Base-by-base conservation (phyloP, 2,888 invertebrate genomes). In the Argyresthia albistria region DNA sequence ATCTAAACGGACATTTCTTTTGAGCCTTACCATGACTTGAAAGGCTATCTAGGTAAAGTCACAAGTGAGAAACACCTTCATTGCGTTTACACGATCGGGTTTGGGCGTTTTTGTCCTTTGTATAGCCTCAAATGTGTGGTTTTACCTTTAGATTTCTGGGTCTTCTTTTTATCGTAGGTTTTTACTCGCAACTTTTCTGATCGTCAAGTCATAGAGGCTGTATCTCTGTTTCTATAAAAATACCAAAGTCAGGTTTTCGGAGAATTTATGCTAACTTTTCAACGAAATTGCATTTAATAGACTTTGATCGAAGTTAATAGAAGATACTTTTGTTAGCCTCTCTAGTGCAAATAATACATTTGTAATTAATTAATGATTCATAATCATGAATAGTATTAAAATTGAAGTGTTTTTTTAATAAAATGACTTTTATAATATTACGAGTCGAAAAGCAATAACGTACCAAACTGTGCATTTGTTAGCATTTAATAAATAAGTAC, bases 391-490 rank as follows among this genome's bases (percentile, higher is more conserved):
- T 25, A 74, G 69, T 80, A 79, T 78, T 75, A 70, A 63, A 65
- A 64, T 61, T 60, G 62, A 69, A 70, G 67, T 76, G 70, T 73
- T 72, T 77, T 71, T 73, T 71, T 64, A 59, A 66, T 61, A 11
- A 43, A 42, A 42, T 16, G 37, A 50, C n/a, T 50, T 50, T 58
- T 58, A 55, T 64, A 65, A 60, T 64, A 59, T 60, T 62, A 60
- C 66, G 68, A 67, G 64, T 55, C 66, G 60, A 58, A 60, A 67
- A 66, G 50, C 42, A 65, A 72, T 66, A 70, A 79, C 80, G 86
- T 86, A 86, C 86, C 86, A 81, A 84, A 74, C 65, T 57, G 76
- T 83, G 86, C 86, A 86, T 86, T 86, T 84, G 77, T 69, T 82
- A 81, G 76, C 70, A 67, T n/a, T n/a, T n/a, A n/a, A n/a, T n/a